A percentile compares a stretch with the other conserved stretches of the same genome.
Evolutionary conservation across 2,113 vertebrate species (phyloP).

Genomic region (Phalacrocorax brasilianus): DNA sequence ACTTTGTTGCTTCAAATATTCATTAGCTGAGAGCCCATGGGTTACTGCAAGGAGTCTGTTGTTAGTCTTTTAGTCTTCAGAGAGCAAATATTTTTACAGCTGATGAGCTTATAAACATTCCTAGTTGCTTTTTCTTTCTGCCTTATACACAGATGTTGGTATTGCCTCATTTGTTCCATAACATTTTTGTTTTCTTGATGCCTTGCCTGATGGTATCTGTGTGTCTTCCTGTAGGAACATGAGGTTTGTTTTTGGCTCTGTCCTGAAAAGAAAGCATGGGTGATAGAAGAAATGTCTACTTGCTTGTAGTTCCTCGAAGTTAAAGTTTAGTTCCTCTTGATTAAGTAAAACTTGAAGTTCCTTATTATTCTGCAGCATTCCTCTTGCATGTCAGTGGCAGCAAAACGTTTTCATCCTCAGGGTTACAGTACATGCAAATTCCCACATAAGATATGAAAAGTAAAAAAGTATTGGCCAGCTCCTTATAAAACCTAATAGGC

Average conservation of each 20-base stretch:
- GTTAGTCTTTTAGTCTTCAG: not conserved
- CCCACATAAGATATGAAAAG: not conserved
- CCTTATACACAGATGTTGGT: not conserved
- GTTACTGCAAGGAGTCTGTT: not conserved
- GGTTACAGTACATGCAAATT: not conserved
- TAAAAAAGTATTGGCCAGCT: not conserved
- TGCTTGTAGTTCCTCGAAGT: not conserved
- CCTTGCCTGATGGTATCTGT: not conserved
- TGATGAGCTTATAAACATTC: not conserved
- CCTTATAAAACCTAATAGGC: not conserved
- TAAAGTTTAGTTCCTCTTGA: not conserved
- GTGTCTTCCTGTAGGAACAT: not conserved
- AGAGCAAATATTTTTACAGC: not conserved
- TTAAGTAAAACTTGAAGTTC: not conserved
- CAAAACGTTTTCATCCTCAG: not conserved
- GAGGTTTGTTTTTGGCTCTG: not conserved
- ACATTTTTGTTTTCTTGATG: not conserved
- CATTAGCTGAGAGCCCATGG: not conserved
- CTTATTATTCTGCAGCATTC: not conserved
- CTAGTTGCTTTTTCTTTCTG: not conserved
- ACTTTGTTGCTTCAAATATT: not conserved
- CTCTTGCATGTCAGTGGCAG: not conserved
- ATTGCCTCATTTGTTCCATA: not conserved
- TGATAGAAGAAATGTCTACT: not conserved
- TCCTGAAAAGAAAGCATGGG: not conserved